Conservation (phyloP, 2,888 invertebrate species). For the Abscondita cerata region DNA sequence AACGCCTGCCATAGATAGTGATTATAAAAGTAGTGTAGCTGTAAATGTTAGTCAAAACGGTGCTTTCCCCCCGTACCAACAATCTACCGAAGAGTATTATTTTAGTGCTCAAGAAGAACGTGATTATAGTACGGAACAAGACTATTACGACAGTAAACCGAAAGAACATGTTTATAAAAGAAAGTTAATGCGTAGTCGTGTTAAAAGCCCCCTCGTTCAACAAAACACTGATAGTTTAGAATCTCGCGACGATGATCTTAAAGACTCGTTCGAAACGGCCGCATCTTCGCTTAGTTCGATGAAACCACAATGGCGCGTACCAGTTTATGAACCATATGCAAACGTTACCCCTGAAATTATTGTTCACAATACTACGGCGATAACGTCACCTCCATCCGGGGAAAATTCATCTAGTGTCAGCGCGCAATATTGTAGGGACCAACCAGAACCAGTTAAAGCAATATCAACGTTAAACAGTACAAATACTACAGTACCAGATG, state of each 20-base stretch:
- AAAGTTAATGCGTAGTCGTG: conserved; percentile 49
- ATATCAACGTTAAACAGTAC: conserved; percentile 44
- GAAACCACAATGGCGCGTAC: conserved; percentile 50
- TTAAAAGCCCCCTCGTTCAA: conserved; percentile 54
- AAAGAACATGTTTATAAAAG: conserved; percentile 47
- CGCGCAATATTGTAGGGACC: conserved; percentile 53
- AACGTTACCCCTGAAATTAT: conserved; percentile 37
- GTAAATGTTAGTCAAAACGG: conserved; percentile 21
- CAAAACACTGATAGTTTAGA: conserved; percentile 64
- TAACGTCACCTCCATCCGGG: conserved; percentile 35
- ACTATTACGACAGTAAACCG: conserved; percentile 38
- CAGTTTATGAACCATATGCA: conserved; percentile 39
- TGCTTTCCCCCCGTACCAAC: conserved; percentile 37
- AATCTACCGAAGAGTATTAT: conserved; percentile 48
- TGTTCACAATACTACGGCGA: conserved; percentile 40
- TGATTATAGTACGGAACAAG: conserved; percentile 34
- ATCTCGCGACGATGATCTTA: conserved; percentile 63
- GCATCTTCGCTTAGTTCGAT: conserved; percentile 59
- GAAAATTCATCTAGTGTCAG: conserved; percentile 39
- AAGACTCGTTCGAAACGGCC: conserved; percentile 65
- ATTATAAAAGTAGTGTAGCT: conserved; percentile 24
- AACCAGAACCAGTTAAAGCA: conserved; percentile 50
- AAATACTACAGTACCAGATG: conserved; percentile 41
- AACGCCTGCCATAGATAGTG: conserved; percentile 39
- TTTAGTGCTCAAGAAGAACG: conserved; percentile 47